Evolutionary conservation across 2,113 vertebrate species (phyloP).

Genomic region (Seriola rivoliana): DNA sequence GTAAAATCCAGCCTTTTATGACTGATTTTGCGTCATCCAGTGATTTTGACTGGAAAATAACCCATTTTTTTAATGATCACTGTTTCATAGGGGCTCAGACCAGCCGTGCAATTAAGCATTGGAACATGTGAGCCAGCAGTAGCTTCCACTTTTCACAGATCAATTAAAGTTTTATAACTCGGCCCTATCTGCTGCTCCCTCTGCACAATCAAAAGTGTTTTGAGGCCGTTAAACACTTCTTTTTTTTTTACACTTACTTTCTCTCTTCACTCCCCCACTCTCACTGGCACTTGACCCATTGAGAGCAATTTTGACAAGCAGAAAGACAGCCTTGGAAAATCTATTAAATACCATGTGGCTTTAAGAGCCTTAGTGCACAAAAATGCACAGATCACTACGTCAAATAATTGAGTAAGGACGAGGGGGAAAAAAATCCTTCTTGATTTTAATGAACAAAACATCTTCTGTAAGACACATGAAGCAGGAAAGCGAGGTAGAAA

Average conservation of each 20-base stretch:
- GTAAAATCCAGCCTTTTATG: constrained; percentile 81
- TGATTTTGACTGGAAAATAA: constrained; percentile 78
- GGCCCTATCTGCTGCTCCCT: constrained; percentile 82
- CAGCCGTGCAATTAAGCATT: constrained; percentile 80
- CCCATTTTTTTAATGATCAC: constrained; percentile 81
- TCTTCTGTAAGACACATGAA: constrained; percentile 62
- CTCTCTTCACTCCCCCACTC: constrained; percentile 42
- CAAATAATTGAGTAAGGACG: constrained; percentile 57
- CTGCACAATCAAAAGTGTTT: constrained; percentile 84
- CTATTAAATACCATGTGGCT: constrained; percentile 82
- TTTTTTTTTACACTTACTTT: constrained; percentile 50
- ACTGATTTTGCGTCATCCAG: constrained; percentile 83
- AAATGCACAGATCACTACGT: constrained; percentile 62
- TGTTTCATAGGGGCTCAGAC: constrained; percentile 77
- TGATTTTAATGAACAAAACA: constrained; percentile 70
- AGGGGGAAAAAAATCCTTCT: constrained; percentile 27
- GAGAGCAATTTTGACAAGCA: constrained; percentile 82
- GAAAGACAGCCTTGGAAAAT: constrained; percentile 83
- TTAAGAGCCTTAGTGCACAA: constrained; percentile 71
- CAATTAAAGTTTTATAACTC: constrained; percentile 85
- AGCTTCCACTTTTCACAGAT: constrained; percentile 85
- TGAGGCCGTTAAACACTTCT: constrained; percentile 79
- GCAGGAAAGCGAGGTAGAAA: constrained; percentile 31
- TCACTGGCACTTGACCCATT: constrained; percentile 81
- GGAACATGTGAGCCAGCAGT: constrained; percentile 81